A percentile compares a stretch with the other conserved stretches of the same genome.
These are phyloP conservation scores for Ethmia dodecea DNA, from an alignment of 2,888 invertebrate species.

Conservation along the genomic window DNA sequence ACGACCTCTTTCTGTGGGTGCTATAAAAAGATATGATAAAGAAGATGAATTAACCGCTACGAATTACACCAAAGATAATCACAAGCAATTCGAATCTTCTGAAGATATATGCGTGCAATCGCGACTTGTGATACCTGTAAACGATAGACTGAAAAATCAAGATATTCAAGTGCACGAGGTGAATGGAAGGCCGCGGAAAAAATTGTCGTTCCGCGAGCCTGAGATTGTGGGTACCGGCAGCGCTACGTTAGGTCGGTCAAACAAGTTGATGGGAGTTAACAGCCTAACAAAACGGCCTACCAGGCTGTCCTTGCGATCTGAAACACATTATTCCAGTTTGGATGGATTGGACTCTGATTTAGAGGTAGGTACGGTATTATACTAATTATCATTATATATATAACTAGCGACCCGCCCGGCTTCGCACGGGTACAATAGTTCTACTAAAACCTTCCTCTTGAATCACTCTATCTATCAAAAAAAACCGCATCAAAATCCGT, in stretches of 20 bases:
- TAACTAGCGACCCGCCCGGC: too few relatives aligned
- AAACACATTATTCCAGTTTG: slow-evolving; percentile 57
- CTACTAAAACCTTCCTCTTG: too few relatives aligned
- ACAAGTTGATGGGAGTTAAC: slow-evolving; percentile 64
- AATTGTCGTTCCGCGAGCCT: slow-evolving; percentile 91
- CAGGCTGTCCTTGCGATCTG: slow-evolving; percentile 44
- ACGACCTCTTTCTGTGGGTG: slow-evolving; percentile 61
- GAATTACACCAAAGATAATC: slow-evolving; percentile 38
- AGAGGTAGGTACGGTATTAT: slow-evolving; percentile 61
- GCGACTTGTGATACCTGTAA: slow-evolving; percentile 54
- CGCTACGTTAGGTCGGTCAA: slow-evolving; percentile 54
- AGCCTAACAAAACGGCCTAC: slow-evolving; percentile 54
- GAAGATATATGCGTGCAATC: slow-evolving; percentile 64
- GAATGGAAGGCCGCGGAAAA: slow-evolving; percentile 85
- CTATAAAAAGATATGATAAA: slow-evolving; percentile 50
- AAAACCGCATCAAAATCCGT: too few relatives aligned
- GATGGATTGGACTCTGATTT: slow-evolving; percentile 78
- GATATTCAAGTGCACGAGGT: slow-evolving; percentile 46
- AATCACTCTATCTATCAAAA: too few relatives aligned
- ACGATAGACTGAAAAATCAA: slow-evolving; percentile 53
- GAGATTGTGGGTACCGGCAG: slow-evolving; percentile 77
- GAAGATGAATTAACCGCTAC: slow-evolving; percentile 40
- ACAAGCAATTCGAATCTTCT: slow-evolving; percentile 49
- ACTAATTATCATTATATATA: too few relatives aligned
- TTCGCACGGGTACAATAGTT: too few relatives aligned